Evolutionary conservation across 92 coral and sea anemone genomes (phyloP).

Genomic region (Phymanthus crucifer): DNA sequence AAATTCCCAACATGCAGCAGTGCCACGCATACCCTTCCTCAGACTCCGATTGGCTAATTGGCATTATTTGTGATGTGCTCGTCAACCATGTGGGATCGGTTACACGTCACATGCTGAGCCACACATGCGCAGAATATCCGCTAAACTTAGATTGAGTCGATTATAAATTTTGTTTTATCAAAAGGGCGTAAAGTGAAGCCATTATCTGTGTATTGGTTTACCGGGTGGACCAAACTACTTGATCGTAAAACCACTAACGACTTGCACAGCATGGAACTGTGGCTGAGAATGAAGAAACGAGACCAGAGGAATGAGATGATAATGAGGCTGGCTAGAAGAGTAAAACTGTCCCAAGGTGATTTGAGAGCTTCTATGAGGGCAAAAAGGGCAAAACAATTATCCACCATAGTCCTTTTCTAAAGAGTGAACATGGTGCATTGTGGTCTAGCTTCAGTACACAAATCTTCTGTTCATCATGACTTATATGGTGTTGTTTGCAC

Average conservation of each 20-base stretch:
- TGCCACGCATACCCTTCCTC: no score
- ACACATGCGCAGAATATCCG: neutral
- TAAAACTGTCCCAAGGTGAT: conserved; percentile 56
- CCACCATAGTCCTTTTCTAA: no score
- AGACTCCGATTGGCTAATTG: no score
- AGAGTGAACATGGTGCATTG: no score
- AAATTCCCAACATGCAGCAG: no score
- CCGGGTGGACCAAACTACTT: conserved; percentile 75
- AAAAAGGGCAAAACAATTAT: no score
- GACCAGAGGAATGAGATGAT: conserved; percentile 41
- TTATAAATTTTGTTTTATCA: neutral
- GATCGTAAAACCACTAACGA: conserved; percentile 66
- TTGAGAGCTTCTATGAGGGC: no score
- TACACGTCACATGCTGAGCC: neutral
- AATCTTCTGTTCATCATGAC: no score
- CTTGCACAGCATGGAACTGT: conserved; percentile 74
- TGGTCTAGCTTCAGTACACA: no score
- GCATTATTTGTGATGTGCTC: no score
- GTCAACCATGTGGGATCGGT: neutral
- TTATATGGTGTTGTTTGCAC: no score
- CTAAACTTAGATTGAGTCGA: neutral
- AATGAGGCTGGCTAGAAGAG: conserved; percentile 57
- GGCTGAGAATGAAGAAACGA: conserved; percentile 72
- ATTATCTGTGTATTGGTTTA: conserved; percentile 61
- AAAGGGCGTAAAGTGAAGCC: conserved; percentile 70